phyloP scores from a whole-genome alignment of 1,140 invertebrate genomes.

The Polypedilum pembai region DNA sequence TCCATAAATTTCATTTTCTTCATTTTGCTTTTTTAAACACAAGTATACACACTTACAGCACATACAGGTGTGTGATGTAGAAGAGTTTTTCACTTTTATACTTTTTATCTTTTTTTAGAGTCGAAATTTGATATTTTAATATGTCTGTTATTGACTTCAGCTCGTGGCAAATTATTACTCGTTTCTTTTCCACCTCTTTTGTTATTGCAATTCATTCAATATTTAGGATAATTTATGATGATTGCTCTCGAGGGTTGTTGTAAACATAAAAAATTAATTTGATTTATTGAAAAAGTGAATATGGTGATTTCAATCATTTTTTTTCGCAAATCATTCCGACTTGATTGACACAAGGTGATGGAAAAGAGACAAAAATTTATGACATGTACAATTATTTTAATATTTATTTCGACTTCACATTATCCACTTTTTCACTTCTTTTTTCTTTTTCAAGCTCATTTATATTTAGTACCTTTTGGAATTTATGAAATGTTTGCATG shows the following conservation, averaged over 20 bases:
- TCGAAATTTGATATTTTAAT: neutral
- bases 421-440: neutral
- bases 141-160: neutral
- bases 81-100: too few species aligned
- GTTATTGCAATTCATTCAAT: neutral
- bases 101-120: neutral
- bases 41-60: neutral
- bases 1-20: conserved; percentile 11
- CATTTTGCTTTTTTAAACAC: too few species aligned
- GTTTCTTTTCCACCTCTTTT: neutral
- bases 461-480: neutral
- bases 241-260: neutral
- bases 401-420: too few species aligned
- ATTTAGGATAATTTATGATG: neutral
- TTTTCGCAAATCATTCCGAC: neutral
- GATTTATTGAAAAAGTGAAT: neutral
- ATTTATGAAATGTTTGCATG: conserved; percentile 17
- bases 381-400: too few species aligned
- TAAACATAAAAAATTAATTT: conserved; percentile 3
- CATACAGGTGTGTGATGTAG: too few species aligned
- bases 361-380: too few species aligned
- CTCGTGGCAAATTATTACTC: neutral
- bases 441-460: neutral
- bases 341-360: neutral
- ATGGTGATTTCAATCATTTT: neutral